Conservation (phyloP, 2,797 vertebrate species). For the Epinephelus awoara region DNA sequence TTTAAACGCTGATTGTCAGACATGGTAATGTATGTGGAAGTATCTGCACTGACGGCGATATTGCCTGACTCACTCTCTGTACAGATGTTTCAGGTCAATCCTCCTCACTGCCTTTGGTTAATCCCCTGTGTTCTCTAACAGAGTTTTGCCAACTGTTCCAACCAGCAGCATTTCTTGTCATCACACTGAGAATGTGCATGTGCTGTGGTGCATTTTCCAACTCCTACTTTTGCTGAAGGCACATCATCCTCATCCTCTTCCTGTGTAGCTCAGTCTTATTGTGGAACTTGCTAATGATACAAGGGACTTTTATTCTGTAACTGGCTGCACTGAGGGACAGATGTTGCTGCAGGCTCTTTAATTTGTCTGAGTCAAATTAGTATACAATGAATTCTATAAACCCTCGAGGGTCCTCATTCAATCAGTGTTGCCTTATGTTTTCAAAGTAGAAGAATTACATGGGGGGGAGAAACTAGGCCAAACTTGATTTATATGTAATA, state of each 20-base stretch:
- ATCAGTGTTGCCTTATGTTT: constrained; percentile 66
- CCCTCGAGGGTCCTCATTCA: constrained; percentile 62
- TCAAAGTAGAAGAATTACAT: constrained; percentile 53
- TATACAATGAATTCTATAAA: constrained; percentile 69
- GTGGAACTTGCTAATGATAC: constrained; percentile 61
- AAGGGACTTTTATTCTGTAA: constrained; percentile 55
- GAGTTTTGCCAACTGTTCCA: constrained; percentile 6
- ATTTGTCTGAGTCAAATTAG: constrained; percentile 76
- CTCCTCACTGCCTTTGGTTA: constrained; percentile 6
- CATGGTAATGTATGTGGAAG: neutral
- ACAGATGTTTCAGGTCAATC: constrained; percentile 37
- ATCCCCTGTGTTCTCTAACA: constrained; percentile 1
- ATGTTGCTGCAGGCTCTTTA: constrained; percentile 71
- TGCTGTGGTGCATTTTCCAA: neutral
- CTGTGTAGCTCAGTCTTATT: constrained; percentile 29
- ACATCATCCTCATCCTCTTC: constrained; percentile 8
- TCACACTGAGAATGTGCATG: neutral
- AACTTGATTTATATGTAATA: constrained; percentile 46
- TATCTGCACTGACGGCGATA: neutral
- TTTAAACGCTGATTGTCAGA: neutral
- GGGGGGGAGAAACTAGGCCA: constrained; percentile 45
- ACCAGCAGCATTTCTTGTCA: neutral
- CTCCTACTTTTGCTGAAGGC: constrained; percentile 17
- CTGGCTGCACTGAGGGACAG: constrained; percentile 67
- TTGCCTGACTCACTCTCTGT: neutral